Evolutionary conservation across 2,113 vertebrate species (phyloP).

Genomic region (Phylloscopus trochiloides): DNA sequence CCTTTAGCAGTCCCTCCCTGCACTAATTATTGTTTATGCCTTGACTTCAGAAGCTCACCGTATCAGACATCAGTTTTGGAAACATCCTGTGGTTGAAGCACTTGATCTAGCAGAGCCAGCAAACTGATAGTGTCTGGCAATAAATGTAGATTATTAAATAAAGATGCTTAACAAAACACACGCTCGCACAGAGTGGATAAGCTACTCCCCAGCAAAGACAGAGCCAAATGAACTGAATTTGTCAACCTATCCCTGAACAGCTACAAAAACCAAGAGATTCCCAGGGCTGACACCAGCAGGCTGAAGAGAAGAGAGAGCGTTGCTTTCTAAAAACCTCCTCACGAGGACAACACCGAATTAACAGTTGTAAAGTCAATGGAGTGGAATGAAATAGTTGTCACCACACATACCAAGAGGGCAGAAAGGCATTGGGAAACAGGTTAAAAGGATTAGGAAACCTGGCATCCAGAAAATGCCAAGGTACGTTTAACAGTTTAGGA

Average conservation of each 20-base stretch:
- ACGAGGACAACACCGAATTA: not conserved
- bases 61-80: conserved; percentile 63
- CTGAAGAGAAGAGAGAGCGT: not conserved
- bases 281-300: not conserved
- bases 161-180: not conserved
- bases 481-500: not conserved
- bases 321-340: not conserved
- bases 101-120: conserved; percentile 31
- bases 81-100: conserved; percentile 57
- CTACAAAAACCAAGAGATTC: not conserved
- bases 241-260: not conserved
- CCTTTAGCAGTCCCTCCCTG: conserved; percentile 25
- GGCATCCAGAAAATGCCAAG: not conserved
- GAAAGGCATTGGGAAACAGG: not conserved
- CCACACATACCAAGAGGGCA: accelerated
- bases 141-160: not conserved
- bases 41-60: conserved; percentile 45
- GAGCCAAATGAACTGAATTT: not conserved
- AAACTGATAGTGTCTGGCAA: conserved; percentile 20
- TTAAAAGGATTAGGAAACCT: not conserved
- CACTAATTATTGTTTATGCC: conserved; percentile 64
- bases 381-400: not conserved
- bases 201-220: not conserved
- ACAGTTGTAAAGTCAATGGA: not conserved
- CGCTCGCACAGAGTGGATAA: accelerated